Conservation (phyloP, 2,888 invertebrate genomes). For the Microplitis deprimator region DNA sequence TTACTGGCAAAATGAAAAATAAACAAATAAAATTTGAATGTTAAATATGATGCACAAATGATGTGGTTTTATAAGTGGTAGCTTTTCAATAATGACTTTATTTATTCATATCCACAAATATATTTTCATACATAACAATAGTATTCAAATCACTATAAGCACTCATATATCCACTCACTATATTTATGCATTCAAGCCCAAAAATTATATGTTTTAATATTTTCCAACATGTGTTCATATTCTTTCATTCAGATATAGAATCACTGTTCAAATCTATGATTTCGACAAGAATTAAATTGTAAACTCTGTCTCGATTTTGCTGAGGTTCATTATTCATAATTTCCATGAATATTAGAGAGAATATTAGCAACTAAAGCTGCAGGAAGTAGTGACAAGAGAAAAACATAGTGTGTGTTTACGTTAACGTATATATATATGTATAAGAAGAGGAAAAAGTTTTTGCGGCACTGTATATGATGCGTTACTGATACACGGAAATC, state of each 20-base stretch:
- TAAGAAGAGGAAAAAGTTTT: slow-evolving; percentile 22
- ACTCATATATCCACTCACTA: not conserved
- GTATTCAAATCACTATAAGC: not conserved
- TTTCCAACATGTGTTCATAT: not conserved
- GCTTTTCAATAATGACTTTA: not conserved
- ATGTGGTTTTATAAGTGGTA: not conserved
- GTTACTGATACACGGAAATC: slow-evolving; percentile 48
- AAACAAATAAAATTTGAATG: not conserved
- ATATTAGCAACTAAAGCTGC: slow-evolving; percentile 28
- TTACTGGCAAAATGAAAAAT: not conserved
- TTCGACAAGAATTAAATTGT: slow-evolving; percentile 58
- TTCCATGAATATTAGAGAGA: slow-evolving; percentile 42
- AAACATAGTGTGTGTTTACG: not conserved
- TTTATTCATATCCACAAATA: not conserved
- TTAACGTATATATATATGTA: slow-evolving; percentile 20
- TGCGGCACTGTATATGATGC: slow-evolving; percentile 21
- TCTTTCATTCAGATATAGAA: slow-evolving; percentile 5
- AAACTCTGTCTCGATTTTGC: slow-evolving; percentile 46
- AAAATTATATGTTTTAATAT: not conserved
- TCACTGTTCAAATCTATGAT: slow-evolving; percentile 42
- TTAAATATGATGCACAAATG: not conserved
- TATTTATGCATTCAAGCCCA: not conserved
- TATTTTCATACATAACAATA: not conserved
- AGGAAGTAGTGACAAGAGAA: slow-evolving; percentile 4
- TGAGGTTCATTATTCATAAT: slow-evolving; percentile 49